These are phyloP conservation scores for Xanthia togata DNA, from an alignment of 2,888 invertebrate species.

Conservation along the genomic window DNA sequence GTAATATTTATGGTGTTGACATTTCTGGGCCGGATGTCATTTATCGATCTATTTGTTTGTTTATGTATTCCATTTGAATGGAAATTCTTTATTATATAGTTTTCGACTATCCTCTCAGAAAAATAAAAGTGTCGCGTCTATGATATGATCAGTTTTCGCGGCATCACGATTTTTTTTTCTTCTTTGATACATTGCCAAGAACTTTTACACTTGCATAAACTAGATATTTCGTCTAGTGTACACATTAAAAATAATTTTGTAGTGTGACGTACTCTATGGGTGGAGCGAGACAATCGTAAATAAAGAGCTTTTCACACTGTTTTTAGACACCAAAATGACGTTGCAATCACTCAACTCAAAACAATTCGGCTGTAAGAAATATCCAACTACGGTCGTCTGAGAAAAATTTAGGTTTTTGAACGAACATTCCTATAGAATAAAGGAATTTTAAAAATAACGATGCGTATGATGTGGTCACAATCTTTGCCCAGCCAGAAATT, in stretches of 20 bases:
- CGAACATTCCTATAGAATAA: constrained; percentile 3
- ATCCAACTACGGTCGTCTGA: neutral
- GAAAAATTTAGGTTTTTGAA: neutral
- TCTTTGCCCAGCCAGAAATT: neutral
- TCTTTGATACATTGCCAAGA: constrained; percentile 41
- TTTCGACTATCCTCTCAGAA: neutral
- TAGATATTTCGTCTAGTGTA: constrained; percentile 7
- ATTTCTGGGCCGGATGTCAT: constrained; percentile 2
- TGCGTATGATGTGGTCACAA: neutral
- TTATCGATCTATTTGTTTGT: constrained; percentile 18
- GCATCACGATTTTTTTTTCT: neutral
- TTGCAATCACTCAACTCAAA: neutral
- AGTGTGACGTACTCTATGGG: neutral
- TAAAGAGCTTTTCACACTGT: neutral
- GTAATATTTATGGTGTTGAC: constrained; percentile 24
- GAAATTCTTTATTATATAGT: neutral
- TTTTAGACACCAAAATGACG: constrained; percentile 3
- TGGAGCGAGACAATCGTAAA: constrained; percentile 8
- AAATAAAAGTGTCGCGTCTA: constrained; percentile 2
- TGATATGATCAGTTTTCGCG: neutral
- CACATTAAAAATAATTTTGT: constrained; percentile 31
- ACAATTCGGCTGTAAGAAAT: neutral
- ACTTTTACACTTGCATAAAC: constrained; percentile 20
- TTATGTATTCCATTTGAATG: neutral
- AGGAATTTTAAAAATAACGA: neutral